These are phyloP conservation scores for Drosophila seguyi DNA, from an alignment of 1,140 invertebrate genomes.

Conservation along the genomic window DNA sequence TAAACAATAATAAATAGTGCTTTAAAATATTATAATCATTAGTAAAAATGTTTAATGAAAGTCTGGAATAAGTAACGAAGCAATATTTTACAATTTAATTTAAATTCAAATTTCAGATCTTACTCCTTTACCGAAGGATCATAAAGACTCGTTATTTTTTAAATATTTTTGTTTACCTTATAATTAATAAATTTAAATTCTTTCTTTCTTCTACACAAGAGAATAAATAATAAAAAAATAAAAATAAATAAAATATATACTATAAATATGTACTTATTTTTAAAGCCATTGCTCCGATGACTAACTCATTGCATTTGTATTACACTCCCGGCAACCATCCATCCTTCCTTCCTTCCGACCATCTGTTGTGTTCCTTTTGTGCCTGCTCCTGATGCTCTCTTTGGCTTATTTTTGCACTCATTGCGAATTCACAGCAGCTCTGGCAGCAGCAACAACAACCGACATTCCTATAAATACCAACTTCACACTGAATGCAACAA, in stretches of 20 bases:
- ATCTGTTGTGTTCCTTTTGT: conserved; percentile 29
- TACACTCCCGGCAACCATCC: background rate
- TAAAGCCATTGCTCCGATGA: conserved; percentile 25
- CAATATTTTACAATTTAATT: background rate
- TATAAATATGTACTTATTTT: conserved; percentile 7
- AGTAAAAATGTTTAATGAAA: background rate
- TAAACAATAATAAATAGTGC: too few relatives aligned
- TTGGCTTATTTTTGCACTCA: conserved; percentile 57
- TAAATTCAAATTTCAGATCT: background rate
- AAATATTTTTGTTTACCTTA: background rate
- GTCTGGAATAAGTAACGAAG: background rate
- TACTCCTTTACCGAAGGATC: background rate
- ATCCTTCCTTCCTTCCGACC: conserved; percentile 11
- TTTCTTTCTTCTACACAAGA: too few relatives aligned
- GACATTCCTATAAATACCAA: conserved; percentile 80
- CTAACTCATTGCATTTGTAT: conserved; percentile 46
- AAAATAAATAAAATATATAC: background rate
- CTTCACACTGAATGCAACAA: conserved; percentile 63
- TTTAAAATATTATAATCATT: background rate
- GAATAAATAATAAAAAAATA: too few relatives aligned
- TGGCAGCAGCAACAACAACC: conserved; percentile 36
- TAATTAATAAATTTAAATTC: too few relatives aligned
- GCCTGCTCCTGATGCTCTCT: conserved; percentile 15
- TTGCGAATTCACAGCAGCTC: conserved; percentile 62
- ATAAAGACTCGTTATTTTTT: background rate